phyloP scores from a whole-genome alignment of 2,113 vertebrate species.

The Rostratula benghalensis region DNA sequence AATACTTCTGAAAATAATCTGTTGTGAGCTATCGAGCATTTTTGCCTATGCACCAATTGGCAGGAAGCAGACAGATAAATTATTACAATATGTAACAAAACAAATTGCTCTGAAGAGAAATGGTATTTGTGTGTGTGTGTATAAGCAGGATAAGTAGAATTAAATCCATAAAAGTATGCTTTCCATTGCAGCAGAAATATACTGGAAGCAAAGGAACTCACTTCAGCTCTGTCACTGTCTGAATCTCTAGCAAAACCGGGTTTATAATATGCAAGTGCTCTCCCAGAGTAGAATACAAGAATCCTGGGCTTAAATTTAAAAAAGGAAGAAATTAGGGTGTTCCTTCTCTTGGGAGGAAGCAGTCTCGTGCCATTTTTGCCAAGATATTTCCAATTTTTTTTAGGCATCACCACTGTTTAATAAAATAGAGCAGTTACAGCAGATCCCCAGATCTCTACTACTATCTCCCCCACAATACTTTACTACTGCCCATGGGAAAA shows the following conservation, averaged over 20 bases:
- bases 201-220: constrained; percentile 13
- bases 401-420: not conserved
- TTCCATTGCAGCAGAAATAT: constrained; percentile 28
- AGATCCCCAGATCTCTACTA: not conserved
- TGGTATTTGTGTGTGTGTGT: constrained; percentile 44
- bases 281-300: not conserved
- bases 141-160: constrained; percentile 7
- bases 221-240: constrained; percentile 1
- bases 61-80: constrained; percentile 73
- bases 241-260: not conserved
- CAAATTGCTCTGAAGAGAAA: constrained; percentile 72
- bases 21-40: constrained; percentile 74
- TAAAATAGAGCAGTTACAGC: not conserved
- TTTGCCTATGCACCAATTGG: constrained; percentile 77
- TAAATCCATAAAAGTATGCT: constrained; percentile 64
- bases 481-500: not conserved
- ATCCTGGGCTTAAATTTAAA: not conserved
- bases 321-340: not conserved
- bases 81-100: constrained; percentile 78
- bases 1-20: constrained; percentile 71
- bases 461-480: not conserved
- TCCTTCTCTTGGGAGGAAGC: not conserved
- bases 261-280: not conserved
- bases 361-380: not conserved
- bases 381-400: not conserved